A percentile compares a stretch with the other conserved stretches of the same genome.
phyloP scores from a whole-genome alignment of 2,113 vertebrate species.

The Dryoscopus gambensis region DNA sequence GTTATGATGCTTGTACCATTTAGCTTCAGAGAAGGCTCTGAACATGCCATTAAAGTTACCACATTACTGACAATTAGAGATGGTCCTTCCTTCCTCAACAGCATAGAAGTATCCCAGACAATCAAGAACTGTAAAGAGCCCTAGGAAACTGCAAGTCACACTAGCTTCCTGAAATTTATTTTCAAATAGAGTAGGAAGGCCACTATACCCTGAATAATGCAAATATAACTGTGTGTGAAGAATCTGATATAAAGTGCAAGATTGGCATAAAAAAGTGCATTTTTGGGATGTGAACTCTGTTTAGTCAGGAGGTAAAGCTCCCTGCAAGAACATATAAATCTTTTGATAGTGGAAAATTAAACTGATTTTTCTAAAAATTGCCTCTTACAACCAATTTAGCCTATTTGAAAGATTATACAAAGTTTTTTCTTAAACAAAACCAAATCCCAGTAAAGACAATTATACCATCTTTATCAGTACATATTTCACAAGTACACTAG shows the following conservation, averaged over 20 bases:
- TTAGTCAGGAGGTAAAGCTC: neutral
- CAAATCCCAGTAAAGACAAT: neutral
- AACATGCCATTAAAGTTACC: neutral
- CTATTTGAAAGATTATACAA: neutral
- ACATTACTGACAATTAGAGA: neutral
- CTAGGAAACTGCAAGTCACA: neutral
- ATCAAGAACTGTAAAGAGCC: neutral
- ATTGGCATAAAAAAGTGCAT: neutral
- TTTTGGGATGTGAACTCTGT: neutral
- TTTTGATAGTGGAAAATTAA: neutral
- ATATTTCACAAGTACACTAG: neutral
- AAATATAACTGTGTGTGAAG: neutral
- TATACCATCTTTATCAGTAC: neutral
- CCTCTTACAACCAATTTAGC: neutral
- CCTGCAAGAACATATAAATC: neutral
- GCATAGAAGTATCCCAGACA: neutral
- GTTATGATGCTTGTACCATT: neutral
- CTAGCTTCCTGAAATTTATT: neutral
- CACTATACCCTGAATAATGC: neutral
- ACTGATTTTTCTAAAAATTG: neutral
- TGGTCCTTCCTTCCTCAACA: neutral
- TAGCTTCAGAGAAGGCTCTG: neutral
- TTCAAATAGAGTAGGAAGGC: neutral
- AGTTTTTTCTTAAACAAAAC: neutral
- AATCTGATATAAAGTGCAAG: neutral